Conservation (phyloP, 1,140 invertebrate genomes). For the Forficula auricularia region DNA sequence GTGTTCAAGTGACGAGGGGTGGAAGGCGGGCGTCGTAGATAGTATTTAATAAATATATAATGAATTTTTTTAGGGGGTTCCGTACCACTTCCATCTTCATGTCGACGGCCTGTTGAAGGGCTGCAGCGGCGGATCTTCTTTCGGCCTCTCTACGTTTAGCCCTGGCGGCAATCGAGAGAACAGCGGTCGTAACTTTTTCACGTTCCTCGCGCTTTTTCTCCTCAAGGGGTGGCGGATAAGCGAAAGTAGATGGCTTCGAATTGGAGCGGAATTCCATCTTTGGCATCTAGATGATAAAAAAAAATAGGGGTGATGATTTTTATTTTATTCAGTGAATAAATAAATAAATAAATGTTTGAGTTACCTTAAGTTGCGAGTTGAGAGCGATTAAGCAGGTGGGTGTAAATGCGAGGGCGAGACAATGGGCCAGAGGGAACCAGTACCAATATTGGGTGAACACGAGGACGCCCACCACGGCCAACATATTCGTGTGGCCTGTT, state of each 20-base stretch:
- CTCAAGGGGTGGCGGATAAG: conserved; percentile 90
- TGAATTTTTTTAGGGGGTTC: no score
- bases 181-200: conserved; percentile 90
- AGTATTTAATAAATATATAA: no score
- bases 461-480: conserved; percentile 91
- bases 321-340: not conserved
- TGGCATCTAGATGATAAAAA: conserved; percentile 53
- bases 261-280: conserved; percentile 84
- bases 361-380: conserved; percentile 76
- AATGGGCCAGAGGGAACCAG: conserved; percentile 97
- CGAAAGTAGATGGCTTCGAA: conserved; percentile 85
- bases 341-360: conserved; percentile 10
- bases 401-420: conserved; percentile 86
- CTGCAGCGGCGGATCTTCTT: conserved; percentile 20
- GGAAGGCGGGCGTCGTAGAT: no score
- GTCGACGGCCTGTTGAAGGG: conserved; percentile 1
- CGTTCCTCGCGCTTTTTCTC: conserved; percentile 95
- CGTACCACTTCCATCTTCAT: conserved; percentile 31
- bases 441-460: conserved; percentile 99
- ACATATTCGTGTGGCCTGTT: conserved; percentile 93
- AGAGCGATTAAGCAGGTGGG: conserved; percentile 91
- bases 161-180: conserved; percentile 88
- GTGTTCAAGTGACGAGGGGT: no score
- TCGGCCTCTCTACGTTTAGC: conserved; percentile 60
- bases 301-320: not conserved